Evolutionary conservation across 2,888 invertebrate species (phyloP), one percentile per base, ranked within the genome.

Genomic region (Anaspis maculata): DNA sequence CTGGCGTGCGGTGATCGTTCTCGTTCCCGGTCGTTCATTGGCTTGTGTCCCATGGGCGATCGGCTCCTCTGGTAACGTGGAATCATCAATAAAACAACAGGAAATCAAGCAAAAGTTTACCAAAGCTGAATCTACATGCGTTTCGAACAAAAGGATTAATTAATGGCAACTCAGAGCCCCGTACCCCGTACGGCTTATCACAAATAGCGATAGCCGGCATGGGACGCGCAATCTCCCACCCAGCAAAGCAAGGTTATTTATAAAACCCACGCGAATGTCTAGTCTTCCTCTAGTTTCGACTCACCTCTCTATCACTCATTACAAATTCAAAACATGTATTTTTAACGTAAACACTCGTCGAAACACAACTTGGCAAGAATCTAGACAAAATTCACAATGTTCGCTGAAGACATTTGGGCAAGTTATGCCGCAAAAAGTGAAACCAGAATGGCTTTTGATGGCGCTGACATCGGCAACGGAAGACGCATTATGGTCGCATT

Each of bases 1-100:
- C 62, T 52, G 32, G 51, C 57, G 45, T 61, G 61, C 24, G 63
- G 63, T 28, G 64, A 63, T 46, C 58, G 59, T 6, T 62, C 61
- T n/a, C n/a, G n/a, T 32, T 62, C 61, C 9, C 53, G 48, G 35
- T 52, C 54, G 35, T 56, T 59, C 53, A 60, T 58, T 25, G 39
- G 39, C 48, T 60, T 60, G 42, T 57, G 58, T 19, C 43, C 50
- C 19, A 19, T 48, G 24, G 58, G 58, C 22, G 62, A 60, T 35
- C 55, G 52, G 45, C 61, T 63, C 32, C 50, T 57, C 62, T 62
- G 42, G 41, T 45, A 51, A 42, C 37, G 30, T 15, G 28, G 35
- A 39, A 34, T 31, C 13, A 37, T 45, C 37, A 39, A 45, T 44
- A 32, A 28, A 37, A 21, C 22, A 15, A 16, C 23, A 11, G 13